phyloP scores from a whole-genome alignment of 1,140 invertebrate genomes.

The Trichonephila clavata region DNA sequence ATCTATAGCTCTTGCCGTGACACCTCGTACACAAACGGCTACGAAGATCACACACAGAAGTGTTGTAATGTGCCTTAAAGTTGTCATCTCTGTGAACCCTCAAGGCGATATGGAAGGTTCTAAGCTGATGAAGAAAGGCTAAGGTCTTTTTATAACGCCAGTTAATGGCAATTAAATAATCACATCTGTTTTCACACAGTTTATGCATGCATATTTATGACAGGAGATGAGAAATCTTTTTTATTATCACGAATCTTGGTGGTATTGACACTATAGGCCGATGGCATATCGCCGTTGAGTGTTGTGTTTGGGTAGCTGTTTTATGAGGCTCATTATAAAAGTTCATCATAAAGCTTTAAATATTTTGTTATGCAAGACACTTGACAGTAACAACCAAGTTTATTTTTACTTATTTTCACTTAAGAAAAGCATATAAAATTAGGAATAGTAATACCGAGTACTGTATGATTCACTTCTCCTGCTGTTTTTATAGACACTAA shows the following conservation, averaged over 20 bases:
- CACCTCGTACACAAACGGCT: not conserved
- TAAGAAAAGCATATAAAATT: too few relatives aligned
- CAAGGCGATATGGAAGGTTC: not conserved
- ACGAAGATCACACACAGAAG: not conserved
- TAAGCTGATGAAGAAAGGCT: not conserved
- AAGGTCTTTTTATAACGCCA: not conserved
- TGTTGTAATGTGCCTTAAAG: not conserved
- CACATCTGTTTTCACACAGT: constrained; percentile 8
- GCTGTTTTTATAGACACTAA: too few relatives aligned
- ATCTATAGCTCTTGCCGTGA: not conserved
- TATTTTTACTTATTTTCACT: not conserved
- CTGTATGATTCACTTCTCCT: too few relatives aligned
- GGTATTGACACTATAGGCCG: constrained; percentile 60
- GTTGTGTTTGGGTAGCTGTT: constrained; percentile 51
- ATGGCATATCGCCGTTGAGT: constrained; percentile 21
- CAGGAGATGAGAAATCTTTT: constrained; percentile 46
- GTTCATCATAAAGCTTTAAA: constrained; percentile 19
- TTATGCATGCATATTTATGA: constrained; percentile 56
- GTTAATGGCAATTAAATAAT: constrained; percentile 37
- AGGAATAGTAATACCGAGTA: too few relatives aligned
- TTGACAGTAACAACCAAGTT: not conserved
- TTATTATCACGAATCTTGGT: constrained; percentile 35
- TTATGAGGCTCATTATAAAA: not conserved
- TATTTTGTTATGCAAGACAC: not conserved
- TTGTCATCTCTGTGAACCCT: constrained; percentile 5